Percentiles rank a stretch among this genome's conserved stretches.
Conservation (phyloP, 2,888 invertebrate genomes). For the Dasysyrphus albostriatus region DNA sequence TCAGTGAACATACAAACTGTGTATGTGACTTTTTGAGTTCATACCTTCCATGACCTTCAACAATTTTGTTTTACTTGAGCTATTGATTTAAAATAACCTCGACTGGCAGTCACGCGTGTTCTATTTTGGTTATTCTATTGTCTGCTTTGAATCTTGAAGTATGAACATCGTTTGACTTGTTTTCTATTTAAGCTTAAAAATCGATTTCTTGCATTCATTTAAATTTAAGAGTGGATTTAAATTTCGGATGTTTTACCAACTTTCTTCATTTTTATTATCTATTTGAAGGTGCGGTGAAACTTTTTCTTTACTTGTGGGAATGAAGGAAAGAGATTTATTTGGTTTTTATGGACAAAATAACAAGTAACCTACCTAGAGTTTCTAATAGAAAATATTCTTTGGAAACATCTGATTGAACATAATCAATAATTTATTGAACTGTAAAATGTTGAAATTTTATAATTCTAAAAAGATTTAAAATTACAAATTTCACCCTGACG, state of each 20-base stretch:
- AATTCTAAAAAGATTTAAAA: too few relatives aligned
- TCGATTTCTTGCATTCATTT: slow-evolving; percentile 5
- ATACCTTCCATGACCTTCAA: slow-evolving; percentile 13
- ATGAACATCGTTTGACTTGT: not conserved
- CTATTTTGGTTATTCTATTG: slow-evolving; percentile 1
- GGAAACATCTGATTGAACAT: too few relatives aligned
- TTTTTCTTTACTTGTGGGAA: not conserved
- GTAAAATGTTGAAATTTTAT: too few relatives aligned
- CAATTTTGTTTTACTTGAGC: not conserved
- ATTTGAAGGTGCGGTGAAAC: not conserved
- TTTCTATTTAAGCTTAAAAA: not conserved
- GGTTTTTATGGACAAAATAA: too few relatives aligned
- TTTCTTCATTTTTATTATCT: not conserved
- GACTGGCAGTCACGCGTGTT: slow-evolving; percentile 8
- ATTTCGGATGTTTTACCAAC: not conserved
- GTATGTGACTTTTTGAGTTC: slow-evolving; percentile 25
- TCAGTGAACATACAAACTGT: not conserved
- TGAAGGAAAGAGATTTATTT: not conserved
- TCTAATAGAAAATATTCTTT: too few relatives aligned
- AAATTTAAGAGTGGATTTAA: not conserved
- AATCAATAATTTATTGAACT: too few relatives aligned
- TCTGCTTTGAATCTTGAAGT: not conserved
- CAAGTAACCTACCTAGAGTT: too few relatives aligned
- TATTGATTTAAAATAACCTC: slow-evolving; percentile 29
- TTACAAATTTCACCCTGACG: too few relatives aligned